Conservation (phyloP, 2,113 vertebrate species). For the Circaetus gallicus region DNA sequence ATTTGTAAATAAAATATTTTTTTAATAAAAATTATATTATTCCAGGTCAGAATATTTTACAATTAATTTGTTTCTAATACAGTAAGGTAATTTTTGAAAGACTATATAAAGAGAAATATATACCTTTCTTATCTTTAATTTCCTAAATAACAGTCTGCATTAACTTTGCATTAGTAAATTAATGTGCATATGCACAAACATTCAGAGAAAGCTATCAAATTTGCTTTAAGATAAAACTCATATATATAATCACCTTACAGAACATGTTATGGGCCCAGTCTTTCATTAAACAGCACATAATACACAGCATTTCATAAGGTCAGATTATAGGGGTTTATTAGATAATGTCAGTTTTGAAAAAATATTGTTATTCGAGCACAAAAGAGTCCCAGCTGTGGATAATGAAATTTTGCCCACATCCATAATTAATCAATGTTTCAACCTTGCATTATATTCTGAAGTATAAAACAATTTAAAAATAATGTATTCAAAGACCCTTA, state of each 20-base stretch:
- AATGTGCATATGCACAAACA: background rate
- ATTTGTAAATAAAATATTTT: background rate
- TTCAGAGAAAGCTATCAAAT: background rate
- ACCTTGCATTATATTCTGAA: background rate
- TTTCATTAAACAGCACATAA: background rate
- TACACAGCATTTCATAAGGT: background rate
- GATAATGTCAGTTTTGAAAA: background rate
- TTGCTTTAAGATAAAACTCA: background rate
- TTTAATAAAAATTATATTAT: background rate
- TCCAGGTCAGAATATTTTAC: background rate
- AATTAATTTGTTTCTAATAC: background rate
- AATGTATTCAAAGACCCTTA: constrained; percentile 23
- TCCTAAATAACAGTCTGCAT: background rate
- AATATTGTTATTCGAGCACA: background rate
- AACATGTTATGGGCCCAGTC: background rate
- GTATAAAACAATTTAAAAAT: constrained; percentile 47
- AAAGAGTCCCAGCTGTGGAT: background rate
- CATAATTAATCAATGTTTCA: constrained; percentile 46
- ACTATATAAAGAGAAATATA: background rate
- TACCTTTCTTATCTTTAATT: background rate
- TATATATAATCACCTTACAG: background rate
- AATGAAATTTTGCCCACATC: constrained; percentile 30
- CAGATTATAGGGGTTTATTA: background rate
- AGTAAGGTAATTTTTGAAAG: background rate
- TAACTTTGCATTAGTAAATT: background rate